phyloP scores from a whole-genome alignment of 1,140 invertebrate genomes.

The Papilio helenus region DNA sequence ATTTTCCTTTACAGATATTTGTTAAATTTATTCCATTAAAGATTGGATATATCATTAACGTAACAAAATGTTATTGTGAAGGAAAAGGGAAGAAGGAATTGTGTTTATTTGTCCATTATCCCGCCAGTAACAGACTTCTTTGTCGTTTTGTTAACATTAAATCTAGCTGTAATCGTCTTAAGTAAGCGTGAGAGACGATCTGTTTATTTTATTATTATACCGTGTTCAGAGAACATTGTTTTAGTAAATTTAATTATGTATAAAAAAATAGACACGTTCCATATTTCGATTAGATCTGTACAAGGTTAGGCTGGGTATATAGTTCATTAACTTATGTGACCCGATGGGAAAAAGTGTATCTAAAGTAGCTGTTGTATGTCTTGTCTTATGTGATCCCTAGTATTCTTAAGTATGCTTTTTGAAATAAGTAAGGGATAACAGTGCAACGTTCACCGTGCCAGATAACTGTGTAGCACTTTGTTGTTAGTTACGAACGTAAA shows the following conservation, averaged over 20 bases:
- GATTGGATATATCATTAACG: background rate
- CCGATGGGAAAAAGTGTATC: too few species aligned
- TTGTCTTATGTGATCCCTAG: too few species aligned
- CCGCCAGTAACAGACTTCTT: background rate
- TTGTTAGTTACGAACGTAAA: background rate
- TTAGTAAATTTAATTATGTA: background rate
- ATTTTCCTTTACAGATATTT: background rate
- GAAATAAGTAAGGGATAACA: too few species aligned
- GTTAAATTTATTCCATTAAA: background rate
- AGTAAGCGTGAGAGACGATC: background rate
- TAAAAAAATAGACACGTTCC: too few species aligned
- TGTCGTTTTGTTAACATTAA: background rate
- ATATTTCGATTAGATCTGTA: too few species aligned
- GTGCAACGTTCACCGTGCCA: too few species aligned
- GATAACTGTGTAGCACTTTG: background rate
- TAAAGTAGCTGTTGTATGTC: too few species aligned
- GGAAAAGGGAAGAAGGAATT: background rate
- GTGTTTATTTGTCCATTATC: background rate
- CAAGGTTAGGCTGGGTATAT: too few species aligned
- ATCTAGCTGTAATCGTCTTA: background rate
- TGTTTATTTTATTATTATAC: constrained; percentile 1
- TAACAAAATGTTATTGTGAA: constrained; percentile 4
- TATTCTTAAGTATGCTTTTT: too few species aligned
- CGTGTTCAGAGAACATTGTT: background rate
- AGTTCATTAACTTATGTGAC: too few species aligned